Evolutionary conservation across 2,797 vertebrate species (phyloP).

Genomic region (Cyclopterus lumpus): DNA sequence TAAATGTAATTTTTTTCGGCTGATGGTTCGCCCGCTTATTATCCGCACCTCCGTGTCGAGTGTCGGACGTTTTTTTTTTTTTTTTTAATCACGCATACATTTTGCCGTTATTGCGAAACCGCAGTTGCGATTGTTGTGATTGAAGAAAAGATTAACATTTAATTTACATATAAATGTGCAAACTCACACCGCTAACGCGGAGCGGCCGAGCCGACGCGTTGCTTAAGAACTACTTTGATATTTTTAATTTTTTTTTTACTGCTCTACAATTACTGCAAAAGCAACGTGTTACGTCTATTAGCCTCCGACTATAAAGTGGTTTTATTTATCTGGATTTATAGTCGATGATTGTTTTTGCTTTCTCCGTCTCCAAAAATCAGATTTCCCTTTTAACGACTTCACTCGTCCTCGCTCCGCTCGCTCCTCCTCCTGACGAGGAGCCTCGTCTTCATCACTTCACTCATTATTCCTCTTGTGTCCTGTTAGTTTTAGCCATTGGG

Average conservation of each 20-base stretch:
- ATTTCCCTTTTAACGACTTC: conserved; percentile 2
- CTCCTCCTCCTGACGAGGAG: not conserved
- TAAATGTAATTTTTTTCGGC: conserved; percentile 40
- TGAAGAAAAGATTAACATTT: conserved; percentile 65
- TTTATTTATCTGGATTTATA: conserved; percentile 41
- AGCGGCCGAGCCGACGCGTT: conserved; percentile 36
- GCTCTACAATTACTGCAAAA: conserved; percentile 27
- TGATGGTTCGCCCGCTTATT: too few species aligned
- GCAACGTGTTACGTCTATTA: conserved; percentile 40
- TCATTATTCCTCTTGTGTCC: not conserved
- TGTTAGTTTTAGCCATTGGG: not conserved
- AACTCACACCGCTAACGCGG: conserved; percentile 45
- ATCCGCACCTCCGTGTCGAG: conserved; percentile 56
- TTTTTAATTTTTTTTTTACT: not conserved
- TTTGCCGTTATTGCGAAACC: conserved; percentile 39
- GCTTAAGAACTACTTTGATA: conserved; percentile 18
- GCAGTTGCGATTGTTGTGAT: conserved; percentile 40
- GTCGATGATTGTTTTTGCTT: conserved; percentile 7
- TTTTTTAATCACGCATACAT: conserved; percentile 64
- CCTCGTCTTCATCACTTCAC: not conserved
- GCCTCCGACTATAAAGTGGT: conserved; percentile 17
- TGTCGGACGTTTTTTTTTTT: conserved; percentile 31
- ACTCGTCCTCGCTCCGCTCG: not conserved
- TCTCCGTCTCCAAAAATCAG: conserved; percentile 12
- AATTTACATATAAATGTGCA: conserved; percentile 71